These are phyloP conservation scores for Acanthopagrus latus DNA, from an alignment of 2,797 vertebrate genomes.

Conservation along the genomic window DNA sequence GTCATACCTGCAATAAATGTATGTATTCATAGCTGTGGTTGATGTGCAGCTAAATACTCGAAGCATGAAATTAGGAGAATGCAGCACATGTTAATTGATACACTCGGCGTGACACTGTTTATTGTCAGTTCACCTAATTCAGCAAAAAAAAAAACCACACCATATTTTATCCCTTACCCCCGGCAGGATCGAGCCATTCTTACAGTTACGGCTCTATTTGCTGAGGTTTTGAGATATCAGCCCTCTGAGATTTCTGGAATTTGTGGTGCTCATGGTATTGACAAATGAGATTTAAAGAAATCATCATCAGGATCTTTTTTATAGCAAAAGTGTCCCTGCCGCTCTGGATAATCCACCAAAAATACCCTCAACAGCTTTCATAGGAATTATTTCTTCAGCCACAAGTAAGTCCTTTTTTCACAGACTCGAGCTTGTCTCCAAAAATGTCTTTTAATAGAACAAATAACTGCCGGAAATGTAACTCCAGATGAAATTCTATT, in stretches of 20 bases:
- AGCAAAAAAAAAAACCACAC: not conserved
- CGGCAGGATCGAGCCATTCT: not conserved
- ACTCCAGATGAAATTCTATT: not conserved
- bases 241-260: constrained; percentile 3
- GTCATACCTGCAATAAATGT: constrained; percentile 64
- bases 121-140: constrained; percentile 4
- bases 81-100: not conserved
- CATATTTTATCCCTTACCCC: not conserved
- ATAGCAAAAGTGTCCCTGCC: not conserved
- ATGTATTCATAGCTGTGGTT: constrained; percentile 46
- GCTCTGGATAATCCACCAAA: constrained; percentile 7
- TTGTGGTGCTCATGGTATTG: not conserved
- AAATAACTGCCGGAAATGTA: not conserved
- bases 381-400: not conserved
- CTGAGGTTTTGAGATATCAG: constrained; percentile 8
- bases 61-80: constrained; percentile 10
- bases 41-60: constrained; percentile 7
- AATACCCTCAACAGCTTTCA: not conserved
- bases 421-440: not conserved
- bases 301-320: not conserved
- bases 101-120: not conserved
- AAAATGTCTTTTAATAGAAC: not conserved
- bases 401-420: not conserved
- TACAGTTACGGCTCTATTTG: constrained; percentile 1
- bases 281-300: constrained; percentile 16